Conservation (phyloP, 2,113 vertebrate genomes). For the Notarius lentiginosus region DNA sequence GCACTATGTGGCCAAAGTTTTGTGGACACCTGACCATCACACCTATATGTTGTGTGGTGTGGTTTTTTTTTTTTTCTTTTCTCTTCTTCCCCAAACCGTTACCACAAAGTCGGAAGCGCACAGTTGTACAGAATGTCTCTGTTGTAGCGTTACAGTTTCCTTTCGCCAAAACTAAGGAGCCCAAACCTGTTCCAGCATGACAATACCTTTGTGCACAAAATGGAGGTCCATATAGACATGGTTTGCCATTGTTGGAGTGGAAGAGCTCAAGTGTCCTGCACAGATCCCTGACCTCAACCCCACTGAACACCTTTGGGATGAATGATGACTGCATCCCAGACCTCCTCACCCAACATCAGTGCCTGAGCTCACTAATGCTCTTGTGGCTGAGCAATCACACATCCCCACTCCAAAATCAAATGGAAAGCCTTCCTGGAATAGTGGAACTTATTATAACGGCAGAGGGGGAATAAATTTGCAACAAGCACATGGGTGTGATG, state of each 20-base stretch:
- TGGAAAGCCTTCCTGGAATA: neutral
- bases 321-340: too few species aligned
- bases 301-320: too few species aligned
- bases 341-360: too few species aligned
- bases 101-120: neutral
- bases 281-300: too few species aligned
- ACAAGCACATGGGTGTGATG: neutral
- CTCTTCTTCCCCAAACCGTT: neutral
- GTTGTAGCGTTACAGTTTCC: neutral
- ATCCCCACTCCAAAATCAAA: neutral
- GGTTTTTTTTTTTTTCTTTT: too few species aligned
- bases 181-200: neutral
- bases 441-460: neutral
- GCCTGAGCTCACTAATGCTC: neutral
- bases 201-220: neutral
- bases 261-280: too few species aligned
- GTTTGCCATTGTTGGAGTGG: neutral
- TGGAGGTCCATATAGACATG: neutral
- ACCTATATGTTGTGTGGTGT: too few species aligned
- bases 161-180: neutral
- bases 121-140: neutral
- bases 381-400: neutral
- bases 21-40: neutral
- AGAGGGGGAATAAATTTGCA: neutral
- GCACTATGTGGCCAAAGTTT: neutral